phyloP scores from a whole-genome alignment of 2,888 invertebrate genomes.

The Xestobium rufovillosum region DNA sequence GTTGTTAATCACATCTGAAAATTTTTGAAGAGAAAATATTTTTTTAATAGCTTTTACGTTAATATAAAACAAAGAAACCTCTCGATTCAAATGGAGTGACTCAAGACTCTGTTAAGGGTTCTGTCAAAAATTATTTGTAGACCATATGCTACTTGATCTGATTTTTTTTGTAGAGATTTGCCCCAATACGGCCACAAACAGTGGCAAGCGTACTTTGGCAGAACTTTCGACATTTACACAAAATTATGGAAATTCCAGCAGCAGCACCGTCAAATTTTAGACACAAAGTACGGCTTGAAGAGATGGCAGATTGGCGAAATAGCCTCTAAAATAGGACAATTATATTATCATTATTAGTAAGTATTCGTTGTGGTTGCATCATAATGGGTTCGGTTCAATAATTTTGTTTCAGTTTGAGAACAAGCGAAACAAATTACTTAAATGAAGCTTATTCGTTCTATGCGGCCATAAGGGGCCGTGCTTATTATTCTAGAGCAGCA shows the following conservation, averaged over 20 bases:
- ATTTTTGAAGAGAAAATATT: too few species aligned
- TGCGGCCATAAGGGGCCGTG: conserved; percentile 86
- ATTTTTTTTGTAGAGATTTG: conserved; percentile 84
- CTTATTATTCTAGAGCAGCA: conserved; percentile 88
- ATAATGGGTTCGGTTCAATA: conserved; percentile 2
- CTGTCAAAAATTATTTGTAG: too few species aligned
- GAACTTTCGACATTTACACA: conserved; percentile 95
- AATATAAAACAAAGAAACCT: too few species aligned
- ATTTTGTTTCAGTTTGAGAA: conserved; percentile 65
- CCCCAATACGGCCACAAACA: conserved; percentile 96
- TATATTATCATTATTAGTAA: conserved; percentile 98
- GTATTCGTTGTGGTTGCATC: conserved; percentile 37
- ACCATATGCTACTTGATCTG: too few species aligned
- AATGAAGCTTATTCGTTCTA: conserved; percentile 96
- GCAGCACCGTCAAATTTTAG: conserved; percentile 84
- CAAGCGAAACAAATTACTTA: conserved; percentile 93
- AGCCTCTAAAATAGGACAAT: conserved; percentile 96
- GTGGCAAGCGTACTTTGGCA: conserved; percentile 95
- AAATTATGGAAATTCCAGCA: conserved; percentile 98
- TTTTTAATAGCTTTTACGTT: too few species aligned
- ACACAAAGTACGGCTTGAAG: conserved; percentile 89
- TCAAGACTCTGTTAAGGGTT: too few species aligned
- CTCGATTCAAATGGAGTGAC: too few species aligned
- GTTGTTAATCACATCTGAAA: too few species aligned
- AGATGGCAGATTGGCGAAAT: conserved; percentile 99